Evolutionary conservation across 2,888 invertebrate genomes (phyloP), one percentile per base, ranked within the genome.

Genomic region (Diloba caeruleocephala): DNA sequence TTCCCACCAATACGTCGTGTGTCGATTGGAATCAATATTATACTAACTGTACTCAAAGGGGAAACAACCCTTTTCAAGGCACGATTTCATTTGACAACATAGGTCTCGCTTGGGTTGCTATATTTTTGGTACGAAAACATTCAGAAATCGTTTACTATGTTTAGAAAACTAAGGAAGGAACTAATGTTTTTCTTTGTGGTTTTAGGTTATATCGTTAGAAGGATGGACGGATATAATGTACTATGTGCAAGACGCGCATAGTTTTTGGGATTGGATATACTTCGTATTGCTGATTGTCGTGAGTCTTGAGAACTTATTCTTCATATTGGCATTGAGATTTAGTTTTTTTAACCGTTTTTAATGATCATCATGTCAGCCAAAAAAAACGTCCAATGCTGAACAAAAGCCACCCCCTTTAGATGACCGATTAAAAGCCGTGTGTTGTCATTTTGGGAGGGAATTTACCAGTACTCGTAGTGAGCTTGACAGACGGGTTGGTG

Each of bases 211-310:
- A 90, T 99, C 99, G 71, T 93, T 99, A 76, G 99, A 99, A 93
- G 99, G 99, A 59, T 99, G 99, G 99, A 99, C 99, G 32, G 99
- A 99, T 85, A 99, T 99, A 71, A 99, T 99, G 99, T 99, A 99
- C 92, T 99, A 99, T 93, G 98, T 99, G 64, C 99, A 99, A 94
- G 99, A 99, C 89, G 99, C 99, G 41, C 99, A 99, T 92, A 99
- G 99, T 66, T 99, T 99, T 91, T 99, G 99, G 99, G 99, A 99
- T 87, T 99, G 99, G 99, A 98, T 99, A 72, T 99, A 99, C 93
- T 99, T 99, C 94, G 99, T 99, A 56, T 95, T 99, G 61, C 95
- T 99, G 66, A 99, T 99, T 94, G 99, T 99, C 95, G 99, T 99
- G 94, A 96, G 98, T 95, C 7, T 4, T 21, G 7, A 7, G 6